Evolutionary conservation across 1,140 invertebrate species (phyloP).

Genomic region (Aphelinus atriplicis): DNA sequence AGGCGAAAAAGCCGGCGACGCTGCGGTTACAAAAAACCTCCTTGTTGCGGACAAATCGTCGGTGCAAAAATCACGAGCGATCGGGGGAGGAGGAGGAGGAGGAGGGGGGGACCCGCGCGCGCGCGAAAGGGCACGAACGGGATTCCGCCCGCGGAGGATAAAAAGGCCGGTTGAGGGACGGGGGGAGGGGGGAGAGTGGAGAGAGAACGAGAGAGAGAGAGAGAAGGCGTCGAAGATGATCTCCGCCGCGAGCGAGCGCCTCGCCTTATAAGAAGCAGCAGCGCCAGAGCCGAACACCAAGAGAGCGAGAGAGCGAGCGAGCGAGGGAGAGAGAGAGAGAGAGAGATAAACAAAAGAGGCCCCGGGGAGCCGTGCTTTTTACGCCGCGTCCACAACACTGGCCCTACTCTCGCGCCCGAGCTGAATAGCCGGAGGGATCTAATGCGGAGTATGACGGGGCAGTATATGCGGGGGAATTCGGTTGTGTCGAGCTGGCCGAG

Average conservation of each 20-base stretch:
- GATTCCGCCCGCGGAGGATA: constrained; percentile 4
- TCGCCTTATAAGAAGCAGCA: constrained; percentile 19
- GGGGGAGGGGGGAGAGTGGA: background rate
- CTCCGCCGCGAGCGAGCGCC: constrained; percentile 14
- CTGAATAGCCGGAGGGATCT: too few species aligned
- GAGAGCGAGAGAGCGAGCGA: background rate
- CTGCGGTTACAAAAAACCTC: too few species aligned
- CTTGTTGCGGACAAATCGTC: too few species aligned
- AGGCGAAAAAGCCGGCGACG: too few species aligned
- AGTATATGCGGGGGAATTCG: too few species aligned
- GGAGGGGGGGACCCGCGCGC: too few species aligned
- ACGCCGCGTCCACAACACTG: background rate
- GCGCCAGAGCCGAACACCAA: background rate
- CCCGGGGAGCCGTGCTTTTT: background rate
- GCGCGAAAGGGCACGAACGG: constrained; percentile 28
- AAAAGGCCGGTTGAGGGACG: too few species aligned
- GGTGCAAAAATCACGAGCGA: too few species aligned
- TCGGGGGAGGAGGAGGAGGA: too few species aligned
- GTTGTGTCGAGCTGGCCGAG: too few species aligned
- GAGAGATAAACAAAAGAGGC: constrained; percentile 1
- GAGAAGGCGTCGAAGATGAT: constrained; percentile 35
- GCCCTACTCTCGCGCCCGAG: background rate
- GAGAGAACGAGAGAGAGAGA: background rate
- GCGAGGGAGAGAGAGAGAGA: background rate
- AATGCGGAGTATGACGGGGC: too few species aligned